Percentiles rank a stretch among this genome's conserved stretches.
Evolutionary conservation across 2,888 invertebrate genomes (phyloP).

Genomic region (Cheilosia soror): DNA sequence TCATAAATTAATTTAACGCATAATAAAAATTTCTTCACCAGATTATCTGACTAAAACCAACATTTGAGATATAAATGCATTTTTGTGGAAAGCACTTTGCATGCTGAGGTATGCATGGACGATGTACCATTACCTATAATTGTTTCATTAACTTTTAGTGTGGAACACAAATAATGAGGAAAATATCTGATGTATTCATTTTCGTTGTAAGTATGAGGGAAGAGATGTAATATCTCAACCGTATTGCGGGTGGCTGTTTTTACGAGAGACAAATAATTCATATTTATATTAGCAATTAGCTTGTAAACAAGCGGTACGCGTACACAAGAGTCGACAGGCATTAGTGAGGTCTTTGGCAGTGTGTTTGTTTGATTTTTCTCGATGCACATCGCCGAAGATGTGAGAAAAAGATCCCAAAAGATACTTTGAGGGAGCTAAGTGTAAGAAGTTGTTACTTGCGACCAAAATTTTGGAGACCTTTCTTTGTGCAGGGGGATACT

Average conservation of each 20-base stretch:
- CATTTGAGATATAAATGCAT: neutral
- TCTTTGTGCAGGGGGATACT: neutral
- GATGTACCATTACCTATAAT: constrained; percentile 51
- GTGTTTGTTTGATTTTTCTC: constrained; percentile 29
- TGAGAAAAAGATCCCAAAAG: constrained; percentile 34
- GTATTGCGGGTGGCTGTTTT: constrained; percentile 38
- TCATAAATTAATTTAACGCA: constrained; percentile 64
- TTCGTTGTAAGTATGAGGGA: constrained; percentile 10
- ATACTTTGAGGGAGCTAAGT: constrained; percentile 4
- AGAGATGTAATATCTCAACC: constrained; percentile 26
- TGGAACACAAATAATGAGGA: constrained; percentile 25
- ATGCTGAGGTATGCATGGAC: constrained; percentile 20
- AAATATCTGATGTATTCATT: constrained; percentile 23
- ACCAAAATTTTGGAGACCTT: constrained; percentile 7
- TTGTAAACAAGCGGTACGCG: constrained; percentile 45
- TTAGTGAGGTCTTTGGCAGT: constrained; percentile 33
- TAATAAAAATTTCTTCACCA: constrained; percentile 53
- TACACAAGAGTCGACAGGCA: constrained; percentile 20
- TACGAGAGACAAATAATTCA: constrained; percentile 34
- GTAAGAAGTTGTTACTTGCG: constrained; percentile 2
- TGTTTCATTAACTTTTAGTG: constrained; percentile 57
- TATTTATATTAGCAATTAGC: constrained; percentile 54
- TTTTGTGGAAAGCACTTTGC: constrained; percentile 23
- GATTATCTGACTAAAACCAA: constrained; percentile 25
- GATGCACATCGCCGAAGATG: constrained; percentile 41